Evolutionary conservation across 1,140 invertebrate genomes (phyloP).

Genomic region (Drosophila hydei): DNA sequence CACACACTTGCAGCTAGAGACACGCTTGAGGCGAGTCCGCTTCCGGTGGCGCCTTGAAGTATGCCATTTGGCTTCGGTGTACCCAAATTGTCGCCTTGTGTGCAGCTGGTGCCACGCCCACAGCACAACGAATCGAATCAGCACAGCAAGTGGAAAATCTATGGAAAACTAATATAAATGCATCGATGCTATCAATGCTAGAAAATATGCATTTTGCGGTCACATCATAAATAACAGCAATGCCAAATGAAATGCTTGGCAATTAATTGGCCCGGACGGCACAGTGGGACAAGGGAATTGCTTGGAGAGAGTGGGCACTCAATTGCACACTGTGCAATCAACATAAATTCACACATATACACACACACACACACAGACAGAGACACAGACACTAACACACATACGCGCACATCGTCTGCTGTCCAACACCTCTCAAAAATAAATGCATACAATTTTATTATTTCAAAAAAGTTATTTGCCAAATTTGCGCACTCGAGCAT

Average conservation of each 20-base stretch:
- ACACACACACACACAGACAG: slow-evolving; percentile 19
- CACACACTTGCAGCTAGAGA: neutral
- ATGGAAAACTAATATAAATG: slow-evolving; percentile 46
- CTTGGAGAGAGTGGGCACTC: slow-evolving; percentile 24
- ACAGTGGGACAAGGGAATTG: slow-evolving; percentile 5
- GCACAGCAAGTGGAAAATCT: slow-evolving; percentile 20
- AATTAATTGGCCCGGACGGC: slow-evolving; percentile 64
- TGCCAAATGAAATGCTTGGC: slow-evolving; percentile 70
- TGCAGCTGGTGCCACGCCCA: neutral
- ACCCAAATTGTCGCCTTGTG: slow-evolving; percentile 13
- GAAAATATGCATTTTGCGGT: slow-evolving; percentile 68
- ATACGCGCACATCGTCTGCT: neutral
- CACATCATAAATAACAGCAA: slow-evolving; percentile 72
- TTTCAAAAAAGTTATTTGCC: slow-evolving; percentile 69
- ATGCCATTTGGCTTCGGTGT: slow-evolving; percentile 2
- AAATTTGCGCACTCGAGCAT: slow-evolving; percentile 50
- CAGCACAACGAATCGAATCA: no score
- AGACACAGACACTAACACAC: slow-evolving; percentile 7
- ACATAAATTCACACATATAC: slow-evolving; percentile 62
- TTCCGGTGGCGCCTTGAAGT: slow-evolving; percentile 22
- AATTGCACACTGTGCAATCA: slow-evolving; percentile 59
- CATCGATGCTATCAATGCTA: slow-evolving; percentile 57
- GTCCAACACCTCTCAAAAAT: slow-evolving; percentile 20
- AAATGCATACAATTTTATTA: slow-evolving; percentile 76
- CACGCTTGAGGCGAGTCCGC: neutral